Evolutionary conservation across 2,797 vertebrate genomes (phyloP).

Genomic region (Delichon dasypus): DNA sequence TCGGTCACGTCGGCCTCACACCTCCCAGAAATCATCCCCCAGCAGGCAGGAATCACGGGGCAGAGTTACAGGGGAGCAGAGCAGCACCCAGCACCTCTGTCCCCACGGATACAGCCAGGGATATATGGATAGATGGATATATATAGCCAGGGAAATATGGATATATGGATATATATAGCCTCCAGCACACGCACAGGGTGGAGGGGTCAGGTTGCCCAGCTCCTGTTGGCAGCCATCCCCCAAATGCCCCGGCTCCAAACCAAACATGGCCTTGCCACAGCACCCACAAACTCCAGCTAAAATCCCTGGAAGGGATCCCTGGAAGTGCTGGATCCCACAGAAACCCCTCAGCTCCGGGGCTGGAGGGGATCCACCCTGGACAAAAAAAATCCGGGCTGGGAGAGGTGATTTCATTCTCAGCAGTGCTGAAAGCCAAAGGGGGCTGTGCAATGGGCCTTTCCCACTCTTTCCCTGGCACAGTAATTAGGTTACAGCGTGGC

Average conservation of each 20-base stretch:
- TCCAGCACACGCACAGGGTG: not conserved
- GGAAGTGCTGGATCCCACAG: not conserved
- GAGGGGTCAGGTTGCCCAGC: not conserved
- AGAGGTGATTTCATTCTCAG: not conserved
- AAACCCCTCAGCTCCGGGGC: not conserved
- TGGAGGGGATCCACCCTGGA: not conserved
- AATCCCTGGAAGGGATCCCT: not conserved
- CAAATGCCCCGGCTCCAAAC: not conserved
- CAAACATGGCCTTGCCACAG: not conserved
- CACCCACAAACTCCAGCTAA: rapidly evolving
- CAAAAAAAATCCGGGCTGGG: not conserved
- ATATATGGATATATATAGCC: not conserved
- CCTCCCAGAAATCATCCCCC: not conserved
- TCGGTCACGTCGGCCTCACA: not conserved
- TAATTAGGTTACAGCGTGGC: not conserved
- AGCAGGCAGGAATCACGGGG: not conserved
- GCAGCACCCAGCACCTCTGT: not conserved
- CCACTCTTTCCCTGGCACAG: not conserved
- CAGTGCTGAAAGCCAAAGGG: not conserved
- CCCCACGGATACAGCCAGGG: not conserved
- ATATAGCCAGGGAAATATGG: not conserved
- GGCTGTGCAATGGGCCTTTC: not conserved
- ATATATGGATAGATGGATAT: not conserved
- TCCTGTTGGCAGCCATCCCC: not conserved
- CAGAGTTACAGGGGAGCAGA: not conserved